These are phyloP conservation scores for Scomber scombrus DNA, from an alignment of 2,113 vertebrate species.

Conservation along the genomic window DNA sequence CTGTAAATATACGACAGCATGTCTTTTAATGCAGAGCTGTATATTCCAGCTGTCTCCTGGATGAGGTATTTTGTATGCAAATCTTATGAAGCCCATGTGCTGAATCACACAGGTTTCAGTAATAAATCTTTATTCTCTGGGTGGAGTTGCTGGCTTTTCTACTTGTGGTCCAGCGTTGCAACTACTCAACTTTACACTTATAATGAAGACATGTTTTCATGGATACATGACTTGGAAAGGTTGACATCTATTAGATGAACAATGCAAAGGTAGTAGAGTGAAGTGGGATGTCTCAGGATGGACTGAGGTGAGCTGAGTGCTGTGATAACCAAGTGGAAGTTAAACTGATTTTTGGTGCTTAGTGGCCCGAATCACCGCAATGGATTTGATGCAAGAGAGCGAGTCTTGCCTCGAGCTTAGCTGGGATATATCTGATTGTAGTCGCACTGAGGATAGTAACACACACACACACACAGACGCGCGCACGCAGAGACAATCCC, in stretches of 20 bases:
- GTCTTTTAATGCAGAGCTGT: not conserved
- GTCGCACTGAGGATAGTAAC: conserved; percentile 24
- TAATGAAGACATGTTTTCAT: not conserved
- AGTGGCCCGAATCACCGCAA: conserved; percentile 45
- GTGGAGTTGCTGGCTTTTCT: not conserved
- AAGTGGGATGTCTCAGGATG: not conserved
- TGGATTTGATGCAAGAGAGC: conserved; percentile 47
- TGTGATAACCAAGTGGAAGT: conserved; percentile 50
- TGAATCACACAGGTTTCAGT: not conserved
- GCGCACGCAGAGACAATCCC: conserved; percentile 2
- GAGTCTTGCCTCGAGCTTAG: conserved; percentile 49
- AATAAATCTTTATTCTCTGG: not conserved
- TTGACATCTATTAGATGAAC: not conserved
- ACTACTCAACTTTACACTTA: not conserved
- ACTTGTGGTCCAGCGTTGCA: not conserved
- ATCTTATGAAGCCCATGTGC: not conserved
- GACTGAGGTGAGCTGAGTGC: conserved; percentile 2
- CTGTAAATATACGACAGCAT: not conserved
- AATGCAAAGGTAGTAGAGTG: not conserved
- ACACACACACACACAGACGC: conserved; percentile 19
- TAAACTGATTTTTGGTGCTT: conserved; percentile 65
- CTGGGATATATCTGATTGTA: conserved; percentile 51
- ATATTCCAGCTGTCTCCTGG: not conserved
- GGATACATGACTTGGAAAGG: not conserved
- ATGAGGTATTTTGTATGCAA: not conserved